Percentiles rank a stretch among this genome's conserved stretches.
Conservation (phyloP, 2,113 vertebrate genomes). For the Cinclus cinclus region DNA sequence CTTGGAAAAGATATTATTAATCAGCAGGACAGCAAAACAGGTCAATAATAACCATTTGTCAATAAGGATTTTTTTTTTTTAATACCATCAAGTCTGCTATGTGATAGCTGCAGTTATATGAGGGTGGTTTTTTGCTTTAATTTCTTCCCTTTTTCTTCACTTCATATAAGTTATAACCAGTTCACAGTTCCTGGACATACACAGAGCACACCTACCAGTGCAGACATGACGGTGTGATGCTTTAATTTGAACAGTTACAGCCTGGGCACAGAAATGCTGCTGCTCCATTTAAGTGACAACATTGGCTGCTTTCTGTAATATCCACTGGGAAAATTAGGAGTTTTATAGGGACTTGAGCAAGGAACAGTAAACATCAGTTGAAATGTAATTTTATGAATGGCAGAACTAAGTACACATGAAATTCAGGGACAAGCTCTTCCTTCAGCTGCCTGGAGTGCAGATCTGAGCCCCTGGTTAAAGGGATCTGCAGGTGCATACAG, state of each 20-base stretch:
- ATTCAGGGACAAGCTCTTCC: not conserved
- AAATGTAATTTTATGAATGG: not conserved
- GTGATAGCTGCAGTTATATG: not conserved
- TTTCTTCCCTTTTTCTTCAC: not conserved
- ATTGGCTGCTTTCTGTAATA: not conserved
- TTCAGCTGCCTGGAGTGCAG: not conserved
- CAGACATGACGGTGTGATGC: not conserved
- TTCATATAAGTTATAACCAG: not conserved
- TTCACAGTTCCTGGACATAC: not conserved
- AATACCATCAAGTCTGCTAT: not conserved
- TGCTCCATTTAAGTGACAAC: not conserved
- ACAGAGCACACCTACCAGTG: not conserved
- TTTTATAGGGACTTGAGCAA: not conserved
- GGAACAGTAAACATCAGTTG: not conserved
- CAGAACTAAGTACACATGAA: not conserved
- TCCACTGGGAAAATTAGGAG: not conserved
- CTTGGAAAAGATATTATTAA: constrained; percentile 7
- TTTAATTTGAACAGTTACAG: not conserved
- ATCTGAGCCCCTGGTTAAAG: not conserved
- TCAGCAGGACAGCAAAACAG: not conserved
- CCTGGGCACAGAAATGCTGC: not conserved
- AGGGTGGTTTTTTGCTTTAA: rapidly evolving
- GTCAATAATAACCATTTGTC: not conserved
- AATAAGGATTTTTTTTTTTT: not conserved
- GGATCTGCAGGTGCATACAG: not conserved